A percentile compares a stretch with the other conserved stretches of the same genome.
Evolutionary conservation across 2,113 vertebrate species (phyloP).

Genomic region (Axis porcinus): DNA sequence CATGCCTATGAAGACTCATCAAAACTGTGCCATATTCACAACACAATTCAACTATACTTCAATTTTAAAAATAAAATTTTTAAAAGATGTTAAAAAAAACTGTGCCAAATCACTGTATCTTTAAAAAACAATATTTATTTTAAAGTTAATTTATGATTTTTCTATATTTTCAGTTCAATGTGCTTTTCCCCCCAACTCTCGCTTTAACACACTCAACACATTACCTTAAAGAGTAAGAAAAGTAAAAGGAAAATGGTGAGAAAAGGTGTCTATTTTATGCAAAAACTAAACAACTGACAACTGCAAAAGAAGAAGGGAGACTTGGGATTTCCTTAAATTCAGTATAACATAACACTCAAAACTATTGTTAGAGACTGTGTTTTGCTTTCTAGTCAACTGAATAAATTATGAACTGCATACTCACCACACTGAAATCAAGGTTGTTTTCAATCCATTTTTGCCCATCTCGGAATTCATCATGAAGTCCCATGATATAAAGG

Average conservation of each 20-base stretch:
- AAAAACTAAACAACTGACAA: conserved; percentile 30
- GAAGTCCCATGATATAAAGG: conserved; percentile 98
- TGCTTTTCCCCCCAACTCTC: neutral
- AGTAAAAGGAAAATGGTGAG: neutral
- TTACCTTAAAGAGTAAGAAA: neutral
- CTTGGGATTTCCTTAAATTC: neutral
- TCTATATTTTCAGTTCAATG: neutral
- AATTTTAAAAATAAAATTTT: neutral
- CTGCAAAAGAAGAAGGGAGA: neutral
- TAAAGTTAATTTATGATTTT: neutral
- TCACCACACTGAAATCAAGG: conserved; percentile 96
- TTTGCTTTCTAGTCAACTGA: neutral
- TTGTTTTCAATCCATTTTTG: conserved; percentile 97
- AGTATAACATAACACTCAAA: neutral
- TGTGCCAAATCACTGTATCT: neutral
- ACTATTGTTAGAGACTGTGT: neutral
- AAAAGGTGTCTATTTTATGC: neutral
- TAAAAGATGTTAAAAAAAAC: neutral
- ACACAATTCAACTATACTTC: neutral
- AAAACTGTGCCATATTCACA: neutral
- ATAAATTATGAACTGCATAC: conserved; percentile 59
- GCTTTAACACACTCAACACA: neutral
- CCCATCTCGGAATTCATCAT: conserved; percentile 95
- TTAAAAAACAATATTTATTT: neutral
- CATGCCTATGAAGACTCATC: neutral